phyloP scores from a whole-genome alignment of 92 coral and sea anemone genomes.

The Anthopleura xanthogrammica region DNA sequence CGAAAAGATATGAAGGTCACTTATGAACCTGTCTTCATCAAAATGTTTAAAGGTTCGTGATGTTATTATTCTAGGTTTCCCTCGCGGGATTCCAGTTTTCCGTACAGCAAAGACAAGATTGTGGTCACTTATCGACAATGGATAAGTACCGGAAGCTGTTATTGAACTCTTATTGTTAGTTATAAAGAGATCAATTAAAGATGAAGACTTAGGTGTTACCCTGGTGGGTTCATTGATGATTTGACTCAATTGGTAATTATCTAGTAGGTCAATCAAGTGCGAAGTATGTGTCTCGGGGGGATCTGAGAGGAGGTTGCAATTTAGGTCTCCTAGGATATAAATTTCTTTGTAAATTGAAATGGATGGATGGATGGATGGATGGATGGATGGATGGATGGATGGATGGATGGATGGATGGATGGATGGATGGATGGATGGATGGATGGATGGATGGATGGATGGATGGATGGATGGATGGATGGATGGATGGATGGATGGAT shows the following conservation, averaged over 20 bases:
- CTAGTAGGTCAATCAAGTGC: constrained; percentile 39
- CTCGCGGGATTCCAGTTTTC: constrained; percentile 9
- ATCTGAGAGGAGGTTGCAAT: constrained; percentile 5
- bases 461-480: too few species aligned
- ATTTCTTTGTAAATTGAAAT: too few species aligned
- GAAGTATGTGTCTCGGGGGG: constrained; percentile 36
- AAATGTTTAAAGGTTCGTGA: constrained; percentile 3
- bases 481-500: too few species aligned
- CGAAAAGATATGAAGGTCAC: constrained; percentile 22
- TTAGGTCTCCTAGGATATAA: constrained; percentile 32
- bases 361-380: too few species aligned
- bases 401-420: too few species aligned
- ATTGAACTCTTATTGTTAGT: constrained; percentile 31
- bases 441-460: too few species aligned
- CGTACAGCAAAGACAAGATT: constrained; percentile 15
- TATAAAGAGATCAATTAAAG: constrained; percentile 38
- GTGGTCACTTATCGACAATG: constrained; percentile 34
- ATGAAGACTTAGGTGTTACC: constrained; percentile 27
- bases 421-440: too few species aligned
- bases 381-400: too few species aligned
- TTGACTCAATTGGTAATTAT: constrained; percentile 42
- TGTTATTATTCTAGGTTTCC: constrained; percentile 9
- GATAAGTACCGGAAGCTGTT: constrained; percentile 26
- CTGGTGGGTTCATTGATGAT: constrained; percentile 28
- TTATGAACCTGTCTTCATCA: constrained; percentile 5